Evolutionary conservation across 2,113 vertebrate genomes (phyloP), one percentile per base, ranked within the genome.

Genomic region (Gallinago media): DNA sequence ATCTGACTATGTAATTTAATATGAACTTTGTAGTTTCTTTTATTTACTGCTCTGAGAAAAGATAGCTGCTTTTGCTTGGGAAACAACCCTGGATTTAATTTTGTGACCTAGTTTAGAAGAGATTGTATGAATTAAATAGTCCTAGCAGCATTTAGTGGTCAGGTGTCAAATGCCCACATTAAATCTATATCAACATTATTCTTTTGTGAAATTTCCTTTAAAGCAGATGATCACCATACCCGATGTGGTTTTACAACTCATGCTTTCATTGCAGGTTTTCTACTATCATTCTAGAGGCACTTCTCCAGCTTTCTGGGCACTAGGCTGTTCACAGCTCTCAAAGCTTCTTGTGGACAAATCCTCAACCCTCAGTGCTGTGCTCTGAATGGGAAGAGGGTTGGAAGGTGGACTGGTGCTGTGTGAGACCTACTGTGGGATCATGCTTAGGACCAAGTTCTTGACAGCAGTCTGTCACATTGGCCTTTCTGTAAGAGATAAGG

Each of bases 391-490:
- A 56, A 36, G n/a, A 29, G 20, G 6, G 1, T 56, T 9, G 18
- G 40, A 70, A 74, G 17, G 12, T 23, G 38, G 15, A 27, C 6
- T 0, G 1, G 14, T 73, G 22, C 34, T 81, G 4, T 63, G 14
- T 8, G 46, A 81, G n/a, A 76, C 9, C 5, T 16, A 19, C 40
- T 2, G 5, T 8, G 32, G 22, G 6, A 20, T 66, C 26, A 27
- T 52, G 50, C 26, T 54, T 54, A 3, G 40, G 61, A 79, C 38
- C 7, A 44, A 50, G 34, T 29, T 74, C 54, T 55, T 13, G 19
- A 16, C 12, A 17, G 40, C 19, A 11, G 1, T 0, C 11, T n/a
- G 23, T 26, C n/a, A 22, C 6, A 3, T 3, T 52, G 36, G 23
- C 61, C 23, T 73, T 73, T 11, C 27, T 50, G 11, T 5, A 29